Evolutionary conservation across 2,113 vertebrate species (phyloP).

Genomic region (Phylloscopus trochiloides): DNA sequence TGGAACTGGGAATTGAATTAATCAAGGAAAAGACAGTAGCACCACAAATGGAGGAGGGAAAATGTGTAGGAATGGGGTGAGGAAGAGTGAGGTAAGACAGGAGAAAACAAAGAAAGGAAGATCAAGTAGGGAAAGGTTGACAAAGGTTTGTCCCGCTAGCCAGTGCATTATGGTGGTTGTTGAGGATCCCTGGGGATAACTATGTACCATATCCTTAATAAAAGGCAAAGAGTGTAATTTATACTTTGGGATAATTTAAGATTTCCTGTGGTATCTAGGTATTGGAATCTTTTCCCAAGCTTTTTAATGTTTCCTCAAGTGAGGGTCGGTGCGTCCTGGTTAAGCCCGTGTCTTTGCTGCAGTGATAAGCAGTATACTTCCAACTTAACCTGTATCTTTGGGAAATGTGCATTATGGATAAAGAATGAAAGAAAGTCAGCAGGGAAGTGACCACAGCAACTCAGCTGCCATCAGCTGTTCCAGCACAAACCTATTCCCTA

Average conservation of each 20-base stretch:
- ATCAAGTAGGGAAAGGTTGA: background rate
- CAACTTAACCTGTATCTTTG: background rate
- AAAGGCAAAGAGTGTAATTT: background rate
- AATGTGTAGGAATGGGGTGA: background rate
- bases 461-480: background rate
- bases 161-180: fast-evolving
- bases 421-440: background rate
- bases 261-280: background rate
- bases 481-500: background rate
- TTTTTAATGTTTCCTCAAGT: background rate
- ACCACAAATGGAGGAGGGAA: background rate
- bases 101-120: background rate
- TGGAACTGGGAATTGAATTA: background rate
- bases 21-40: background rate
- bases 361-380: background rate
- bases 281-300: background rate
- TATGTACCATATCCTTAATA: background rate
- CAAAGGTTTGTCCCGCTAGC: background rate
- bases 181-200: background rate
- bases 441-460: background rate
- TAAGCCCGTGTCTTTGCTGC: background rate
- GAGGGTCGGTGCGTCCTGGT: background rate
- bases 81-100: background rate
- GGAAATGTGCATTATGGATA: background rate
- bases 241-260: fast-evolving